Percentiles rank a stretch among this genome's conserved stretches.
phyloP scores from a whole-genome alignment of 2,113 vertebrate species.

The Phaethon lepturus region DNA sequence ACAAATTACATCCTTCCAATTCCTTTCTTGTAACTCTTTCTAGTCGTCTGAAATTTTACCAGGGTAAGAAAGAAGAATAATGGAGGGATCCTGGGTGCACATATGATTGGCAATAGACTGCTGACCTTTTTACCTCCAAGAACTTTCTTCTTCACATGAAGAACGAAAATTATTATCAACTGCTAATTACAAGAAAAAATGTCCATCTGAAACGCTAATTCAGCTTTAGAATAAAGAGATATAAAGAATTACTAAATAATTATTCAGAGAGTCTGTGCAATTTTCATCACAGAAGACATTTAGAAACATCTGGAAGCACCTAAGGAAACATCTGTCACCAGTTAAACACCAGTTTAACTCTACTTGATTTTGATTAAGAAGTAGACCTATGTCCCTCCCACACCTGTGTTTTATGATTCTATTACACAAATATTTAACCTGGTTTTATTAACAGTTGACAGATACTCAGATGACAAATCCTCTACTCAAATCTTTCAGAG shows the following conservation, averaged over 20 bases:
- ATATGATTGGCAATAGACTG: background rate
- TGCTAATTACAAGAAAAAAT: background rate
- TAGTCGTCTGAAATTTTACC: background rate
- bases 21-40: conserved; percentile 5
- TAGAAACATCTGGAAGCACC: background rate
- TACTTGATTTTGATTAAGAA: background rate
- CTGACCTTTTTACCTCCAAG: background rate
- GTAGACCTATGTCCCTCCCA: background rate
- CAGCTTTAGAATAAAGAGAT: background rate
- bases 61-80: background rate
- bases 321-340: background rate
- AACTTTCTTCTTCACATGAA: background rate
- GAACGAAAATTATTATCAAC: background rate
- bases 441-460: background rate
- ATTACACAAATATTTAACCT: background rate
- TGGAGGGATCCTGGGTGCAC: background rate
- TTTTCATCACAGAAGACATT: background rate
- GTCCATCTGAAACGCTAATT: background rate
- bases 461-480: background rate
- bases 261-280: background rate
- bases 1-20: conserved; percentile 23
- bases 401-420: background rate
- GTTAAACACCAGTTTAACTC: background rate
- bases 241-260: background rate
- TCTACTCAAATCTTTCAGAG: background rate